These are phyloP conservation scores for Catostomus latipinnis DNA, from an alignment of 2,797 vertebrate species.

Conservation along the genomic window DNA sequence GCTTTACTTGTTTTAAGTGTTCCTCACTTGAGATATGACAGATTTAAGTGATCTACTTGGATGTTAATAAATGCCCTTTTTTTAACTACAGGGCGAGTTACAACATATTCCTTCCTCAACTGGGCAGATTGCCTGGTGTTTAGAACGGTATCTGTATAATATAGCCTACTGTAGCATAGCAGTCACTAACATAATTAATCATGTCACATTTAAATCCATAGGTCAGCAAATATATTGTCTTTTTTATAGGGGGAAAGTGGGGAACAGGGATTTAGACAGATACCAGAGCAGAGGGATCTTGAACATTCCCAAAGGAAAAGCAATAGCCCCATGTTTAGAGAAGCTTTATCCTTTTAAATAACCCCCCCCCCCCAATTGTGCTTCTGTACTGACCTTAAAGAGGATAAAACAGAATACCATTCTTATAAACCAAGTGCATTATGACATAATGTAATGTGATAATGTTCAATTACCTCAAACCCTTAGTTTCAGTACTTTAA, in stretches of 20 bases:
- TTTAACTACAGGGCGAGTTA: constrained; percentile 22
- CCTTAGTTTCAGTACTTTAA: neutral
- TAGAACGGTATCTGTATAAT: neutral
- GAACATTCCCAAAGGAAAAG: constrained; percentile 66
- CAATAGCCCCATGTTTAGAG: constrained; percentile 71
- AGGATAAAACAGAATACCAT: constrained; percentile 32
- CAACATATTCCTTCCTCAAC: constrained; percentile 27
- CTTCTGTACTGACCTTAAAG: constrained; percentile 66
- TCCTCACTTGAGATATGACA: constrained; percentile 75
- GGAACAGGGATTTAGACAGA: neutral
- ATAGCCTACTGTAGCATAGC: too few species aligned
- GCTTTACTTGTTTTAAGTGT: constrained; percentile 78
- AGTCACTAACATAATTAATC: neutral
- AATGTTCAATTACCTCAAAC: neutral
- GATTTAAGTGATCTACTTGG: constrained; percentile 75
- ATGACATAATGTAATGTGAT: neutral
- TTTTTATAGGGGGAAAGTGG: neutral
- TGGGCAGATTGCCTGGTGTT: constrained; percentile 9
- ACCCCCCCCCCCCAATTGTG: constrained; percentile 70
- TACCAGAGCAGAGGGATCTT: constrained; percentile 39
- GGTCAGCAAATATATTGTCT: neutral
- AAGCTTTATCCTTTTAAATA: constrained; percentile 81
- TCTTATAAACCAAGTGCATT: constrained; percentile 56
- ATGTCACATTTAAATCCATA: neutral
- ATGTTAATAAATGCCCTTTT: constrained; percentile 48